Evolutionary conservation across 2,113 vertebrate genomes (phyloP).

Genomic region (Lasiurus borealis): DNA sequence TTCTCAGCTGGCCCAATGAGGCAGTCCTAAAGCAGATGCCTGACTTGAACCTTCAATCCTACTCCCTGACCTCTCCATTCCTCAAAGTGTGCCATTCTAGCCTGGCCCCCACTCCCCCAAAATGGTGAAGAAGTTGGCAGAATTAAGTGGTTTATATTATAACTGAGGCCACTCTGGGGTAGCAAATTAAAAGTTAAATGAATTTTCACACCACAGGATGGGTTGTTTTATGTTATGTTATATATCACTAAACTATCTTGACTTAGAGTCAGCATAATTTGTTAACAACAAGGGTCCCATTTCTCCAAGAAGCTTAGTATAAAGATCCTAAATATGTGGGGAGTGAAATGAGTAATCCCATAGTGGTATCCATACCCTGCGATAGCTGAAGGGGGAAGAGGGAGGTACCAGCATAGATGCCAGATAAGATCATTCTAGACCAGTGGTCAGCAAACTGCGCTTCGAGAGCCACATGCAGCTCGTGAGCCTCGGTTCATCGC

Average conservation of each 20-base stretch:
- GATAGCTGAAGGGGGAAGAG: no score
- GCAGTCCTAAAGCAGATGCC: not conserved
- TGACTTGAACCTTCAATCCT: not conserved
- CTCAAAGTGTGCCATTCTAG: rapidly evolving
- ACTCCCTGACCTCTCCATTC: not conserved
- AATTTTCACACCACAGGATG: not conserved
- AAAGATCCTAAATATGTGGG: not conserved
- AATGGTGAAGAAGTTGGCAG: not conserved
- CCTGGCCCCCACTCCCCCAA: not conserved
- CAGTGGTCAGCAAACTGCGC: no score
- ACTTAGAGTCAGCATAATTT: not conserved
- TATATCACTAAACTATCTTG: not conserved
- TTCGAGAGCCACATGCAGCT: no score
- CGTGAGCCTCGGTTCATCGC: no score
- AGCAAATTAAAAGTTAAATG: not conserved
- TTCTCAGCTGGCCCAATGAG: not conserved
- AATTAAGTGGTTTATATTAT: not conserved
- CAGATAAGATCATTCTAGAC: not conserved
- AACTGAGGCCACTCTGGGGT: not conserved
- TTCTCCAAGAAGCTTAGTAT: not conserved
- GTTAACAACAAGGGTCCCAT: not conserved
- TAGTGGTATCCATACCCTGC: rapidly evolving
- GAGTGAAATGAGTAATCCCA: not conserved
- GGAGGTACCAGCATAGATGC: not conserved
- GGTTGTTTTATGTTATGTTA: not conserved